phyloP scores from a whole-genome alignment of 2,888 invertebrate species.

The Melieria crassipennis region DNA sequence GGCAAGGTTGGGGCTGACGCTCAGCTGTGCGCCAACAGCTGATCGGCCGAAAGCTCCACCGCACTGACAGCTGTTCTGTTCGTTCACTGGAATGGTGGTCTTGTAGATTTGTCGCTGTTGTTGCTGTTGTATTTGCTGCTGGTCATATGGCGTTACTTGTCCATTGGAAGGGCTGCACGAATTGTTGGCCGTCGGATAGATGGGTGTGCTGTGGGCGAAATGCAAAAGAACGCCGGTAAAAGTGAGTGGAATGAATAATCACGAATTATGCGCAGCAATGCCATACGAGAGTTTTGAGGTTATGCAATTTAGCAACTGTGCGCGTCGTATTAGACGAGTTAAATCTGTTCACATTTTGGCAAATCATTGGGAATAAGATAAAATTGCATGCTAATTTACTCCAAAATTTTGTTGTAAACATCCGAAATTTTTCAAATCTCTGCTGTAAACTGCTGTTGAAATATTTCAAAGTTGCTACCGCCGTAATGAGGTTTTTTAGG shows the following conservation, averaged over 20 bases:
- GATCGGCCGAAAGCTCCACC: slow-evolving; percentile 24
- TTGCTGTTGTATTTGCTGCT: slow-evolving; percentile 44
- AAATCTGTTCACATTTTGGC: too few species aligned
- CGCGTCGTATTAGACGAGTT: too few species aligned
- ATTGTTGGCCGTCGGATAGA: slow-evolving; percentile 58
- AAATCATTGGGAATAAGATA: too few species aligned
- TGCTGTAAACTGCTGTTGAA: too few species aligned
- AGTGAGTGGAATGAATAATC: too few species aligned
- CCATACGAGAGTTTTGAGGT: neutral
- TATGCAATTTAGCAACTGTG: too few species aligned
- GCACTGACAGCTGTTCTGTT: slow-evolving; percentile 43
- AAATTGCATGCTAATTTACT: too few species aligned
- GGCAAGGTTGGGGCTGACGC: slow-evolving; percentile 26
- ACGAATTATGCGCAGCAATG: neutral
- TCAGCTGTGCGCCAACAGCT: slow-evolving; percentile 53
- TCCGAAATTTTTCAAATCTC: too few species aligned
- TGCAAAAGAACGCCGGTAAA: neutral
- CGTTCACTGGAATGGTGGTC: slow-evolving; percentile 62
- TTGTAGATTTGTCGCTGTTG: slow-evolving; percentile 52
- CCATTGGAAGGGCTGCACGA: slow-evolving; percentile 58
- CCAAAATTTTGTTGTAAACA: too few species aligned
- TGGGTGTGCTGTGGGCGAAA: slow-evolving; percentile 52
- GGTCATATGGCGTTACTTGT: slow-evolving; percentile 55
- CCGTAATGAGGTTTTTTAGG: too few species aligned
- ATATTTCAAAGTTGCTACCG: too few species aligned